Evolutionary conservation across 2,888 invertebrate genomes (phyloP).

Genomic region (Pasiphila rectangulata): DNA sequence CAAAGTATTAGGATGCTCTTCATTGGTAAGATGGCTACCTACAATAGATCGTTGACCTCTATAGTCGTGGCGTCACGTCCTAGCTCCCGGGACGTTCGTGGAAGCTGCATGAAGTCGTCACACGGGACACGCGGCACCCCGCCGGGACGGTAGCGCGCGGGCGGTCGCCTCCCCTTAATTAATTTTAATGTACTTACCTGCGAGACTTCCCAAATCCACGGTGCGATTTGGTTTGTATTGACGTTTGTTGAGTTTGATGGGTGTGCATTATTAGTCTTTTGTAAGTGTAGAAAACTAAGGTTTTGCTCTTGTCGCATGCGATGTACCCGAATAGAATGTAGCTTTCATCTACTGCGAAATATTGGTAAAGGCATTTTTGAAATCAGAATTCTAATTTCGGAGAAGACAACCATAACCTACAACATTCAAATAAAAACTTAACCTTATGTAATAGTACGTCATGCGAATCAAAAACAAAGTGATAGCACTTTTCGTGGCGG

Average conservation of each 20-base stretch:
- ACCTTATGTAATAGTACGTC: too few relatives aligned
- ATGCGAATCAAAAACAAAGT: too few relatives aligned
- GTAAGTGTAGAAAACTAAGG: too few relatives aligned
- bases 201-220: conserved; percentile 24
- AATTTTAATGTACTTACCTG: conserved; percentile 76
- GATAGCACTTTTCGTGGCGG: too few relatives aligned
- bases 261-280: too few relatives aligned
- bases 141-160: conserved; percentile 74
- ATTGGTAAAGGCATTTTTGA: too few relatives aligned
- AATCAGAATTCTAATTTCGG: too few relatives aligned
- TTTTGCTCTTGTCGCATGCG: neutral
- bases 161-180: conserved; percentile 75
- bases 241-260: neutral
- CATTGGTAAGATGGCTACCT: too few relatives aligned
- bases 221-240: conserved; percentile 9
- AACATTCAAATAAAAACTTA: too few relatives aligned
- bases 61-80: conserved; percentile 30
- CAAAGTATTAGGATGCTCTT: too few relatives aligned
- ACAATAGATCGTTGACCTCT: conserved; percentile 30
- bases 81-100: conserved; percentile 53
- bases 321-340: neutral
- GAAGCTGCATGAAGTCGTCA: conserved; percentile 79
- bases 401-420: too few relatives aligned
- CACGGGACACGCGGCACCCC: conserved; percentile 53
- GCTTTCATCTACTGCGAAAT: neutral